phyloP scores from a whole-genome alignment of 2,113 vertebrate genomes.

The Tiliqua scincoides region DNA sequence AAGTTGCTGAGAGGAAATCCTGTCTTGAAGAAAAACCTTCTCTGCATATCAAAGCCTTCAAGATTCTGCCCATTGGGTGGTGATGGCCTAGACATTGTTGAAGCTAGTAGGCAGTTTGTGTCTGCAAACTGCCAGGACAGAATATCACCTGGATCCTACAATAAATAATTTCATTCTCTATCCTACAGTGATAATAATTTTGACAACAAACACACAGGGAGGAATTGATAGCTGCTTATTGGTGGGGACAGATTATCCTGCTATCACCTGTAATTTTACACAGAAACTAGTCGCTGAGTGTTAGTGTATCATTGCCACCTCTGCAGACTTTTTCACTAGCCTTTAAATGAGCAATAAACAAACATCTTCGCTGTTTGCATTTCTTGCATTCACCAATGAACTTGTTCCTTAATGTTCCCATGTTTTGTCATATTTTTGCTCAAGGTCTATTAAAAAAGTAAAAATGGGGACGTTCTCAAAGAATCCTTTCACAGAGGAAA shows the following conservation, averaged over 20 bases:
- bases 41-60: background rate
- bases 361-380: background rate
- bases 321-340: conserved; percentile 49
- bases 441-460: background rate
- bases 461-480: conserved; percentile 4
- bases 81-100: background rate
- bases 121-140: background rate
- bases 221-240: background rate
- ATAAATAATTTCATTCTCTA: background rate
- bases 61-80: background rate
- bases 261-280: background rate
- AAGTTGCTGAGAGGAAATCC: background rate
- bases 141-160: background rate
- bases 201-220: background rate
- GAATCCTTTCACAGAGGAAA: conserved; percentile 13
- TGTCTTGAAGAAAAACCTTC: background rate
- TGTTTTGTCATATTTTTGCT: background rate
- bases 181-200: background rate
- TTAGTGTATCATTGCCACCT: conserved; percentile 15
- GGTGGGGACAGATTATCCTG: background rate
- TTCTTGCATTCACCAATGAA: conserved; percentile 10
- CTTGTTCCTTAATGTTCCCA: background rate
- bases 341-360: conserved; percentile 60
- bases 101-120: background rate
- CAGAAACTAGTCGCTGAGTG: conserved; percentile 19